Base-by-base conservation (phyloP, 2,797 vertebrate genomes). In the Rhabdophis nuchalis region DNA sequence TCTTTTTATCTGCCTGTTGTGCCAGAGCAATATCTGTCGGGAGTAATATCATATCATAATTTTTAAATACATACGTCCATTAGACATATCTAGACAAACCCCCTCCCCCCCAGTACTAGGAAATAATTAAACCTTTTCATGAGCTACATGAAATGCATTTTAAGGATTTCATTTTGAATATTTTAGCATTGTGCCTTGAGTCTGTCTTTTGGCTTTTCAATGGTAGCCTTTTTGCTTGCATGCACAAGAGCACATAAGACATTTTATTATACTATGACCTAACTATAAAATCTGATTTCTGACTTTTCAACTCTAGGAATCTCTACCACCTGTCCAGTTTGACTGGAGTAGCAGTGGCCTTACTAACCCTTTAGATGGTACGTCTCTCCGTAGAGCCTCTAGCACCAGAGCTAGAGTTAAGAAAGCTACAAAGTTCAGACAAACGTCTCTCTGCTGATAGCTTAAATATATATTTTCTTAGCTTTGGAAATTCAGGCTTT, bases 311-410 rank as follows among this genome's bases (percentile, higher is more conserved):
- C 97, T 97, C 97, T 96, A 99, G 98, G 98, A 98, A 98, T 97
- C 96, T 95, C 97, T 98, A 95, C 97, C 98, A 96, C 98, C 98
- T 97, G 97, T 98, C 96, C 98, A 98, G 98, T 98, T 98, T 97
- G 98, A 98, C 98, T 98, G 98, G 98, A 98, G 98, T 98, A 98
- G 98, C 97, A 98, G 97, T 98, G 98, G 98, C 98, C 98, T 98
- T 98, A 98, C 98, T 98, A 98, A 98, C 98, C 98, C 98, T 97
- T 98, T 98, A 98, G 99, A 98, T 97, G 99, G 98, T 99, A 98
- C 97, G 98, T 99, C 98, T 98, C 98, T 98, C 97, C 98, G 97
- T 98, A 98, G 98, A 98, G 97, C 98, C 97, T 98, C 98, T 98
- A 98, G 97, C 98, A 98, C 97, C 98, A 98, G 98, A 98, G 98